These are phyloP conservation scores for Archilochus colubris DNA, from an alignment of 2,113 vertebrate genomes.

Conservation along the genomic window DNA sequence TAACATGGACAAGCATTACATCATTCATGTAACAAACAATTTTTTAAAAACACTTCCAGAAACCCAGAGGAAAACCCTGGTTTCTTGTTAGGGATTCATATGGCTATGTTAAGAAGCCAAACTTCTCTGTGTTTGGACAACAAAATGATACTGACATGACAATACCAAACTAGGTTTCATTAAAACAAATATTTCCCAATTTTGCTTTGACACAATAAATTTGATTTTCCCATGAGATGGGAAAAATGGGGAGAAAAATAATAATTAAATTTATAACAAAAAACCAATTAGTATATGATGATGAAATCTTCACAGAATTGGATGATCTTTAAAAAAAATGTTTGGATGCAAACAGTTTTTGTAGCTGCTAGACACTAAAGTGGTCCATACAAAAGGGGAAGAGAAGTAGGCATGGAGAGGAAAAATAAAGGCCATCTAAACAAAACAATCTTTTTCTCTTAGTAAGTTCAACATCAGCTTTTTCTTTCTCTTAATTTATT, in stretches of 20 bases:
- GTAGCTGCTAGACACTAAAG: background rate
- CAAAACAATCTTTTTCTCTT: background rate
- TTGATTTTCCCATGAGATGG: background rate
- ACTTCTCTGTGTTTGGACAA: constrained; percentile 12
- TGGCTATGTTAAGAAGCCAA: background rate
- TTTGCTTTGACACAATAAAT: constrained; percentile 2
- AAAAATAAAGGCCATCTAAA: background rate
- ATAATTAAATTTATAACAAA: background rate
- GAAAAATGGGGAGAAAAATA: background rate
- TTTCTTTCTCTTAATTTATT: background rate
- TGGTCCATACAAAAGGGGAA: background rate
- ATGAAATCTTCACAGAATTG: background rate
- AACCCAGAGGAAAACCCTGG: background rate
- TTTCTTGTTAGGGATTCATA: background rate
- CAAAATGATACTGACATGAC: background rate
- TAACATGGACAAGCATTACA: background rate
- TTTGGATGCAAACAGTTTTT: background rate
- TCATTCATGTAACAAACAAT: background rate
- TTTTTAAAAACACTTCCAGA: background rate
- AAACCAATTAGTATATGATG: background rate
- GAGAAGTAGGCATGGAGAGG: background rate
- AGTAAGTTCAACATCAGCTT: background rate
- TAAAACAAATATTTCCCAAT: constrained; percentile 28
- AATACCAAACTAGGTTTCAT: background rate
- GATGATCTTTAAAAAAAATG: background rate